A percentile compares a stretch with the other conserved stretches of the same genome.
Conservation (phyloP, 2,888 invertebrate species). For the Melinaea menophilus region DNA sequence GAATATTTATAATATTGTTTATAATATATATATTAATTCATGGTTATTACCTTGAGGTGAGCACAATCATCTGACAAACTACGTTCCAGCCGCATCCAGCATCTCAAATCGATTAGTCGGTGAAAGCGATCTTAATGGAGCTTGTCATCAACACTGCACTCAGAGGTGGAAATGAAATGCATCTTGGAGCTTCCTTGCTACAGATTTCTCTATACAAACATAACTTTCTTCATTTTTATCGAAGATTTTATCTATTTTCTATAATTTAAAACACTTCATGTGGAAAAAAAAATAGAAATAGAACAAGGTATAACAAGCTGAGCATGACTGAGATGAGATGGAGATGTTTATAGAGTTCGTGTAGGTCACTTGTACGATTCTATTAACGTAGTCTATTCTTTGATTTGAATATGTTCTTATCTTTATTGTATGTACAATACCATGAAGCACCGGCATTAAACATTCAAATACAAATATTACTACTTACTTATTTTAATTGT, state of each 20-base stretch:
- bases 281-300: no score
- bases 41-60: background rate
- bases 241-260: background rate
- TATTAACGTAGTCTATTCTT: no score
- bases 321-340: no score
- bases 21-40: background rate
- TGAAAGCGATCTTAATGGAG: conserved; percentile 23
- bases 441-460: no score
- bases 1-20: background rate
- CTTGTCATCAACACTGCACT: conserved; percentile 28
- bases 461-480: no score
- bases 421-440: no score
- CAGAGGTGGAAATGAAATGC: conserved; percentile 22
- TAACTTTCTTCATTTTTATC: background rate
- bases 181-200: background rate
- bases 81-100: background rate
- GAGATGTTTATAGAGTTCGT: no score
- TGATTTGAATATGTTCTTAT: no score
- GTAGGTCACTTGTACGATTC: no score
- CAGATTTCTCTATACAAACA: background rate
- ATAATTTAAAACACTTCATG: background rate
- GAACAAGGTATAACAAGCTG: no score
- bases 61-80: background rate
- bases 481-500: no score
- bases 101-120: conserved; percentile 17